These are phyloP conservation scores for Cetoscarus ocellatus DNA, from an alignment of 2,797 vertebrate genomes.

Conservation along the genomic window DNA sequence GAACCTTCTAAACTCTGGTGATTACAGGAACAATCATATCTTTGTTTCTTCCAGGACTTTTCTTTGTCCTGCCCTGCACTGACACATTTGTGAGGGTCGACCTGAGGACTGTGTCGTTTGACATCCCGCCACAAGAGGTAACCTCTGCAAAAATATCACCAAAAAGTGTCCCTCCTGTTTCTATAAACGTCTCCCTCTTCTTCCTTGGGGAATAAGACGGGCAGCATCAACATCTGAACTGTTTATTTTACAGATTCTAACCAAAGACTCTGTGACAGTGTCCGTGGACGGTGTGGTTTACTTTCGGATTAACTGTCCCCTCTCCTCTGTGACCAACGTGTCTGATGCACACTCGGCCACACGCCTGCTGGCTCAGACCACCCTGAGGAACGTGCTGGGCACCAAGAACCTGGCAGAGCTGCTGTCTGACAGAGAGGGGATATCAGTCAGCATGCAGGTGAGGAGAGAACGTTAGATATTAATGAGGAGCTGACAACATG, in stretches of 20 bases:
- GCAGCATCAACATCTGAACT: background rate
- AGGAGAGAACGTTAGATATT: background rate
- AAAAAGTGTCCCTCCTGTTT: background rate
- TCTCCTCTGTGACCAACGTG: constrained; percentile 84
- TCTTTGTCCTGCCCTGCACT: constrained; percentile 84
- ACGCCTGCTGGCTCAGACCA: constrained; percentile 83
- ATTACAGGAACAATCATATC: background rate
- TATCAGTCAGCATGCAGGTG: constrained; percentile 84
- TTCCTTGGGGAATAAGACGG: background rate
- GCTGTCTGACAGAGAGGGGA: constrained; percentile 83
- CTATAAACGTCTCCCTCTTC: background rate
- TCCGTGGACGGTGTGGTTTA: constrained; percentile 87
- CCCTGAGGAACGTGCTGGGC: constrained; percentile 84
- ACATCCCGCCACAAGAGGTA: constrained; percentile 87
- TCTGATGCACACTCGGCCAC: constrained; percentile 77
- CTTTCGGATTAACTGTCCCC: constrained; percentile 80
- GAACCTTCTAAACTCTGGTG: background rate
- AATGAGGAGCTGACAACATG: background rate
- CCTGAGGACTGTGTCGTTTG: constrained; percentile 83
- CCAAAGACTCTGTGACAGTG: constrained; percentile 86
- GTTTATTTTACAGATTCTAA: constrained; percentile 76
- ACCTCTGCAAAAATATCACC: background rate
- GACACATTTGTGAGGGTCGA: constrained; percentile 84
- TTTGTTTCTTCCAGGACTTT: constrained; percentile 74
- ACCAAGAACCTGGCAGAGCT: constrained; percentile 85